These are phyloP conservation scores for Orthosia gracilis DNA, from an alignment of 2,888 invertebrate species.

Conservation along the genomic window DNA sequence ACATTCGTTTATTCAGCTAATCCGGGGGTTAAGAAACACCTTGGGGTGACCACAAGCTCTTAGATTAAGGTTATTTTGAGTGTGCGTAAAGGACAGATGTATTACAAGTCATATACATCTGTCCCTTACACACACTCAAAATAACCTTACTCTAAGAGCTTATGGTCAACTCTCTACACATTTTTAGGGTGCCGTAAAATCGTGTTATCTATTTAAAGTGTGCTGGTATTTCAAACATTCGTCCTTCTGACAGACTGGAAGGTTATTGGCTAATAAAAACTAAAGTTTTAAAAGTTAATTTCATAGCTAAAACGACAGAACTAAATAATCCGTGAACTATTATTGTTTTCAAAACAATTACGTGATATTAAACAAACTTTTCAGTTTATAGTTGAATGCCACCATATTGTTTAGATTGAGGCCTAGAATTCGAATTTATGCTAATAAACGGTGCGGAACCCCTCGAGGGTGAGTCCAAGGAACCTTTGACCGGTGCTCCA, in stretches of 20 bases:
- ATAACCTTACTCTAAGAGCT: no score
- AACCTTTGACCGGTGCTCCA: not conserved
- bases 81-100: no score
- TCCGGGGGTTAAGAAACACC: conserved; percentile 55
- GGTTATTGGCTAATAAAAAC: not conserved
- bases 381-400: conserved; percentile 19
- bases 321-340: conserved; percentile 16
- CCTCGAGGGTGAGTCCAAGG: not conserved
- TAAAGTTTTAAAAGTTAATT: conserved; percentile 13
- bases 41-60: not conserved
- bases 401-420: conserved; percentile 36
- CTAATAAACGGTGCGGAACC: conserved; percentile 19
- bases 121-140: no score
- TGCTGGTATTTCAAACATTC: not conserved
- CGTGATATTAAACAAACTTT: conserved; percentile 17
- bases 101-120: no score
- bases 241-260: no score
- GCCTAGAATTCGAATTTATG: conserved; percentile 13
- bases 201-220: no score
- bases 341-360: conserved; percentile 29
- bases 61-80: no score
- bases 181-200: conserved; percentile 1
- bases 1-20: conserved; percentile 62
- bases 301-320: not conserved
- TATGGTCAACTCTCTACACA: no score